Evolutionary conservation across 2,797 vertebrate genomes (phyloP).

Genomic region (Menidia menidia): DNA sequence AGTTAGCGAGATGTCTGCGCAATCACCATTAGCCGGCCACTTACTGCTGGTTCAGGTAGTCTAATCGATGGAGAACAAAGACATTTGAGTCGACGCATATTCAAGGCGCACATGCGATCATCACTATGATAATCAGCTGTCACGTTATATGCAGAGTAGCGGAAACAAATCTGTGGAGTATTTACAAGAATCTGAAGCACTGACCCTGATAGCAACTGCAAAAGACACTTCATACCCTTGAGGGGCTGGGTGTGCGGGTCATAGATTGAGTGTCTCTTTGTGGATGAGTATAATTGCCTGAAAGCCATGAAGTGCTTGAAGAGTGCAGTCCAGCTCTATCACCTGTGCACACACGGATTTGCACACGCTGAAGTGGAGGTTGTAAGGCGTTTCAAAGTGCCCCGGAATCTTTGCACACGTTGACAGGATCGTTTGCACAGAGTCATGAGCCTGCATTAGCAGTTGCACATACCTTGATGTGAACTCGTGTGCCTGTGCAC

Average conservation of each 20-base stretch:
- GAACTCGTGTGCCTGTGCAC: constrained; percentile 50
- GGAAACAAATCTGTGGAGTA: constrained; percentile 40
- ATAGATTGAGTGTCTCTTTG: constrained; percentile 41
- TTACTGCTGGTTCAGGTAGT: constrained; percentile 53
- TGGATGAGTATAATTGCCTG: constrained; percentile 37
- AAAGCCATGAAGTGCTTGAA: constrained; percentile 42
- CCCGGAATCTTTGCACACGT: constrained; percentile 55
- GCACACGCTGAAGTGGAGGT: constrained; percentile 47
- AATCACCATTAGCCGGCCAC: constrained; percentile 62
- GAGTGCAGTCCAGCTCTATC: constrained; percentile 35
- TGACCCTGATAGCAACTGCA: constrained; percentile 18
- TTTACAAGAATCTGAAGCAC: constrained; percentile 36
- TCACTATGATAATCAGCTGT: constrained; percentile 47
- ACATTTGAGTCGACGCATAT: constrained; percentile 31
- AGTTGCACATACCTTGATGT: constrained; percentile 38
- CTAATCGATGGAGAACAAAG: constrained; percentile 60
- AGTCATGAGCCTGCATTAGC: constrained; percentile 45
- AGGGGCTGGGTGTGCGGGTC: constrained; percentile 26
- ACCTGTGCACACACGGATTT: constrained; percentile 52
- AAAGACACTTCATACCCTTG: constrained; percentile 32
- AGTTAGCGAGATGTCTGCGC: constrained; percentile 56
- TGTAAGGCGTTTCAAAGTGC: constrained; percentile 46
- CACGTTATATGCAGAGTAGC: constrained; percentile 21
- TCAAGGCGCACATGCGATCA: constrained; percentile 36
- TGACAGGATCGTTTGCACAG: constrained; percentile 29